These are phyloP conservation scores for Meda fulgida DNA, from an alignment of 2,797 vertebrate species.

Conservation along the genomic window DNA sequence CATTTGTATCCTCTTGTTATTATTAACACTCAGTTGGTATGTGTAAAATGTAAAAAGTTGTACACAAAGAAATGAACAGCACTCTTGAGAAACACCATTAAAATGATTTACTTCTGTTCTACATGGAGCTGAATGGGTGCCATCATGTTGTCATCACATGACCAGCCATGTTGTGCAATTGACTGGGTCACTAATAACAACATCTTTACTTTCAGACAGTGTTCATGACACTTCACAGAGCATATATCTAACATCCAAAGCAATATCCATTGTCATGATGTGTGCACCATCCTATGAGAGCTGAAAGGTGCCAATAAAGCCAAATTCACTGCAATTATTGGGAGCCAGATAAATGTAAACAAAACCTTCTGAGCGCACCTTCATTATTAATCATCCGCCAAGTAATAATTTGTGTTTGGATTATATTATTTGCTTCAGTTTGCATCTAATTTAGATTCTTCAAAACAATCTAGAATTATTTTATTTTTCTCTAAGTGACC, in stretches of 20 bases:
- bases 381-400: neutral
- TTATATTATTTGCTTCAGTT: neutral
- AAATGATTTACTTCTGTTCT: neutral
- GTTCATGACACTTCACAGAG: neutral
- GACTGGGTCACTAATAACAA: neutral
- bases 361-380: conserved; percentile 3
- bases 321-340: conserved; percentile 7
- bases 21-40: neutral
- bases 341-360: conserved; percentile 3
- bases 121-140: neutral
- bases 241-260: neutral
- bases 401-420: neutral
- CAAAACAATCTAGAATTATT: neutral
- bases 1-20: neutral
- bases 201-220: neutral
- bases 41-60: neutral
- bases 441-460: neutral
- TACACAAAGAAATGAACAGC: neutral
- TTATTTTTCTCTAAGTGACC: conserved; percentile 16
- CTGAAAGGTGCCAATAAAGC: neutral
- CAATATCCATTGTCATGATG: neutral
- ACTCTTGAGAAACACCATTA: neutral
- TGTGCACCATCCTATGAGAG: neutral
- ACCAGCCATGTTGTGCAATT: neutral
- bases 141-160: neutral